phyloP scores from a whole-genome alignment of 53 echinoderm and acorn worm genomes.

The Stichopus horrens region DNA sequence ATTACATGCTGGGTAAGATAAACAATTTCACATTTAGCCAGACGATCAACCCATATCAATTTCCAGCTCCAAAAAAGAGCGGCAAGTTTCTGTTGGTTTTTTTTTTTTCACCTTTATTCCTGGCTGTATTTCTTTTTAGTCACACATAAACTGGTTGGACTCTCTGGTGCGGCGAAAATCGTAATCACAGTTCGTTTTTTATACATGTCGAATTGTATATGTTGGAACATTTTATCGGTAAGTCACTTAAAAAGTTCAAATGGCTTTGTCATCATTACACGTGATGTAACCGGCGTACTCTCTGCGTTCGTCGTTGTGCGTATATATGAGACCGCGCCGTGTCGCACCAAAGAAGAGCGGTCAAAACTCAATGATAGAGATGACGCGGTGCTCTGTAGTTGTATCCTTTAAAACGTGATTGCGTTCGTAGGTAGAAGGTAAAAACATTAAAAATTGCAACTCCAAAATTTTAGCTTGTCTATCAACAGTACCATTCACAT shows the following conservation, averaged over 20 bases:
- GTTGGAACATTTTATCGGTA: constrained; percentile 19
- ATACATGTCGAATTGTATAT: constrained; percentile 24
- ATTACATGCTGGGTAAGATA: constrained; percentile 44
- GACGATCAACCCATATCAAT: constrained; percentile 49
- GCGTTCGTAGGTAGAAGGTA: no score
- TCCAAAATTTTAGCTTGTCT: no score
- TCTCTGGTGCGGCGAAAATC: not conserved
- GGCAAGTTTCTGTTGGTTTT: constrained; percentile 17
- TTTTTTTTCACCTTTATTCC: not conserved
- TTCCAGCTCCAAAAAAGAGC: constrained; percentile 32
- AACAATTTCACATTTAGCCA: constrained; percentile 48
- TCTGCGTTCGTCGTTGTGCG: no score
- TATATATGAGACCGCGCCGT: no score
- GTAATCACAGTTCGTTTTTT: constrained; percentile 23
- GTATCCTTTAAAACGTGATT: no score
- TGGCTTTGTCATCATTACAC: constrained; percentile 4
- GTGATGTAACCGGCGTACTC: not conserved
- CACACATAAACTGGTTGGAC: not conserved
- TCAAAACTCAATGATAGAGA: no score
- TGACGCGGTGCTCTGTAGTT: no score
- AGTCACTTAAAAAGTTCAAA: constrained; percentile 39
- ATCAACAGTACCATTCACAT: no score
- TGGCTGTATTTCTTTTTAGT: no score
- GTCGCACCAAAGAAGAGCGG: no score
- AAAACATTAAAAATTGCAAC: no score